Evolutionary conservation across 2,888 invertebrate species (phyloP).

Genomic region (Microctonus aethiopoides): DNA sequence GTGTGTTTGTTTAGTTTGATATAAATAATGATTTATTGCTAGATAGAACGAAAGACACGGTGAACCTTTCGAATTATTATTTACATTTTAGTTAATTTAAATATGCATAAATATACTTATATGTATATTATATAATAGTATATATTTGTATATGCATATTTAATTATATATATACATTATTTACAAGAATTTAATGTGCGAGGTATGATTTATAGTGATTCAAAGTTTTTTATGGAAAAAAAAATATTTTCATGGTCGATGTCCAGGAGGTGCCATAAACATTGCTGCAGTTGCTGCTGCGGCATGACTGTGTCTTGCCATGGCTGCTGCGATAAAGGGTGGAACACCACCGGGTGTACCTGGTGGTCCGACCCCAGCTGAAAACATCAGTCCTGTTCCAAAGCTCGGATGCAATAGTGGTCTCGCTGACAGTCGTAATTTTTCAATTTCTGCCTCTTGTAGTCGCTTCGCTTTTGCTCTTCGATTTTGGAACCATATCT

Average conservation of each 20-base stretch:
- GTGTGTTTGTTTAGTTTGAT: not conserved
- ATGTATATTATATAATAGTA: not conserved
- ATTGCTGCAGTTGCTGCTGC: slow-evolving; percentile 70
- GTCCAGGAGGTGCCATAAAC: slow-evolving; percentile 66
- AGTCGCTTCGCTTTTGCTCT: slow-evolving; percentile 96
- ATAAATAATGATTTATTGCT: slow-evolving; percentile 3
- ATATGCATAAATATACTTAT: not conserved
- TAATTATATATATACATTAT: slow-evolving; percentile 31
- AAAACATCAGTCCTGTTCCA: slow-evolving; percentile 71
- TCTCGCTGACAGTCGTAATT: slow-evolving; percentile 85
- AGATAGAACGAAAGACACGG: slow-evolving; percentile 5
- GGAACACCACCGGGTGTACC: slow-evolving; percentile 68
- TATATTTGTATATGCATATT: not conserved
- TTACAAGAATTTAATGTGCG: slow-evolving; percentile 11
- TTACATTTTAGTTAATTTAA: slow-evolving; percentile 4
- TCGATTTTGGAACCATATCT: slow-evolving; percentile 81
- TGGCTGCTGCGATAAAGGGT: slow-evolving; percentile 76
- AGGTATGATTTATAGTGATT: not conserved
- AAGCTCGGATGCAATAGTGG: slow-evolving; percentile 82
- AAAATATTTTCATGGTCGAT: slow-evolving; percentile 55
- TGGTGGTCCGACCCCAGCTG: slow-evolving; percentile 72
- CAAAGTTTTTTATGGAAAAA: not conserved
- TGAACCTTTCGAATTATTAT: slow-evolving; percentile 13
- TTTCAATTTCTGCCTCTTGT: slow-evolving; percentile 95
- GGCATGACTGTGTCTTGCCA: slow-evolving; percentile 68